Percentiles rank a stretch among this genome's conserved stretches.
Conservation (phyloP, 92 coral and sea anemone species). For the Palythoa grandiflora region DNA sequence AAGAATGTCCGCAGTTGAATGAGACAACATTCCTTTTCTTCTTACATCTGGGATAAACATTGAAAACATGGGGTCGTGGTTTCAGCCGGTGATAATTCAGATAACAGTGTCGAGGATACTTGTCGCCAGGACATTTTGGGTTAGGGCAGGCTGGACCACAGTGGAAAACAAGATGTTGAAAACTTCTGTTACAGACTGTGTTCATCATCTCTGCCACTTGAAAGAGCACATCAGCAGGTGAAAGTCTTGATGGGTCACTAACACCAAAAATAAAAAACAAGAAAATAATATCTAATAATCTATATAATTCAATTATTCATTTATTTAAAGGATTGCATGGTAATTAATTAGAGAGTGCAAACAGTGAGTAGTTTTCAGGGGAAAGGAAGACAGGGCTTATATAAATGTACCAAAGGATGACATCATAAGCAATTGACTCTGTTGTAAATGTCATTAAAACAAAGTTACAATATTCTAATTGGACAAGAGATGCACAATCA, state of each 20-base stretch:
- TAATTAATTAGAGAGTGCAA: too few relatives aligned
- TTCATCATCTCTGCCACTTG: conserved; percentile 13
- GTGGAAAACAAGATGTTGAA: neutral
- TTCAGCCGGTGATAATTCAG: conserved; percentile 1
- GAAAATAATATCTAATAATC: neutral
- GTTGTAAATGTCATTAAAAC: too few relatives aligned
- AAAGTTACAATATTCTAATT: too few relatives aligned
- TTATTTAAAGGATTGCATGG: too few relatives aligned
- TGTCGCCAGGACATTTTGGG: neutral
- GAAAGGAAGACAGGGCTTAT: too few relatives aligned
- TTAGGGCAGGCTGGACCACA: neutral
- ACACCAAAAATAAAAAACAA: neutral
- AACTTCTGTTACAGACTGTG: neutral
- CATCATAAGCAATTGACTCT: too few relatives aligned
- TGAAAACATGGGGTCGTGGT: neutral
- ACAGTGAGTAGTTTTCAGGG: too few relatives aligned
- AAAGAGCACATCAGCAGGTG: conserved; percentile 5
- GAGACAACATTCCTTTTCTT: neutral
- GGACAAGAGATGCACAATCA: too few relatives aligned
- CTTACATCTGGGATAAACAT: conserved; percentile 1
- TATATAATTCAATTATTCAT: too few relatives aligned
- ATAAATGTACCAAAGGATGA: too few relatives aligned
- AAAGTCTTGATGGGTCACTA: neutral
- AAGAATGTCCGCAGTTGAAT: neutral
- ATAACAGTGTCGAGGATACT: neutral